Percentiles rank a stretch among this genome's conserved stretches.
phyloP scores from a whole-genome alignment of 2,888 invertebrate genomes.

The Lithophane leautieri region DNA sequence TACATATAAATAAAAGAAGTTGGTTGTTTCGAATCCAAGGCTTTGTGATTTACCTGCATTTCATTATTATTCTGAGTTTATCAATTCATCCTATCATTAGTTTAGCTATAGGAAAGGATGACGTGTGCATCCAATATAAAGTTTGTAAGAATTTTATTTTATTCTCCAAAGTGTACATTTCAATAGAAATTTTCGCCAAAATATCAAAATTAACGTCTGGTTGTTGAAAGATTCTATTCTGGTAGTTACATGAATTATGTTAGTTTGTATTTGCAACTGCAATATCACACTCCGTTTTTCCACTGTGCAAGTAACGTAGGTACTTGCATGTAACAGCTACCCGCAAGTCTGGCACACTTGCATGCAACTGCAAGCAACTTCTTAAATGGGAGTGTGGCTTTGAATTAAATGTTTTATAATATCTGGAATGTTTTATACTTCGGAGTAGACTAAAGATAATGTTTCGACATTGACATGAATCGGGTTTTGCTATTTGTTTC shows the following conservation, averaged over 20 bases:
- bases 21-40: conserved; percentile 4
- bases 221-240: conserved; percentile 16
- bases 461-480: conserved; percentile 16
- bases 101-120: conserved; percentile 30
- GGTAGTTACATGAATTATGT: not conserved
- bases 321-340: not conserved
- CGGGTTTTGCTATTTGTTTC: conserved; percentile 20
- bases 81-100: conserved; percentile 36
- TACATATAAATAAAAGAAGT: not conserved
- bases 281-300: conserved; percentile 1
- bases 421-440: not conserved
- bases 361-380: conserved; percentile 3
- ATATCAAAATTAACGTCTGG: conserved; percentile 35
- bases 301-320: too few species aligned
- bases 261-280: not conserved
- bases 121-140: conserved; percentile 16
- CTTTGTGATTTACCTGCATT: conserved; percentile 53
- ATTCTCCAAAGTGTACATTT: conserved; percentile 15
- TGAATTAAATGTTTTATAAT: not conserved
- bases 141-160: conserved; percentile 16
- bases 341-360: not conserved
- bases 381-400: not conserved
- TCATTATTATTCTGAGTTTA: conserved; percentile 27
- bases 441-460: conserved; percentile 26
- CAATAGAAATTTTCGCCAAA: conserved; percentile 17